Evolutionary conservation across 2,888 invertebrate species (phyloP).

Genomic region (Callimorpha dominula): DNA sequence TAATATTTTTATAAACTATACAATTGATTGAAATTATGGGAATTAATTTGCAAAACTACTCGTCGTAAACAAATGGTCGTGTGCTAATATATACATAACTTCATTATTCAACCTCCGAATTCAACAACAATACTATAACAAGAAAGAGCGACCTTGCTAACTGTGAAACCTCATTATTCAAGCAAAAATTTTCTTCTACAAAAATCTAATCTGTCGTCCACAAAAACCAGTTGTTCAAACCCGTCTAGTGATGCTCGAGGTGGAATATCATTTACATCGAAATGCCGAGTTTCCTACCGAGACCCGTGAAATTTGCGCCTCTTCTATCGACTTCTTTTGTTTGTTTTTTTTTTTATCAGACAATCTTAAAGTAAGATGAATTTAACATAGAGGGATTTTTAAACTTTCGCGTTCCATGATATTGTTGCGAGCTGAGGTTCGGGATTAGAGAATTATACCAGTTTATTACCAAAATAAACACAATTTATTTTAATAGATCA

Average conservation of each 20-base stretch:
- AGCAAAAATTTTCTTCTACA: constrained; percentile 18
- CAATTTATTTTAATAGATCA: no score
- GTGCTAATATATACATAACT: neutral
- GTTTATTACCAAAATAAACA: no score
- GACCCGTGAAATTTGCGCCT: constrained; percentile 43
- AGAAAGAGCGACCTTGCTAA: neutral
- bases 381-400: constrained; percentile 22
- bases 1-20: no score
- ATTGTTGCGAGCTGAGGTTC: no score
- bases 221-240: constrained; percentile 45
- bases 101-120: neutral
- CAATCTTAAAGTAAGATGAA: constrained; percentile 37
- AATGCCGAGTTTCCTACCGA: constrained; percentile 38
- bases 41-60: no score
- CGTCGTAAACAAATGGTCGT: no score
- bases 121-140: neutral
- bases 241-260: constrained; percentile 27
- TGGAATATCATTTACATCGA: constrained; percentile 49
- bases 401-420: no score
- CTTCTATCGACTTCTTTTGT: constrained; percentile 33
- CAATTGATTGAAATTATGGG: no score
- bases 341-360: constrained; percentile 51
- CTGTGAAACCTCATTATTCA: constrained; percentile 1
- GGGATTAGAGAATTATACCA: no score
- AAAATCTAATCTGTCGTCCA: constrained; percentile 40